These are phyloP conservation scores for Metridium senile DNA, from an alignment of 92 coral and sea anemone genomes.

Conservation along the genomic window DNA sequence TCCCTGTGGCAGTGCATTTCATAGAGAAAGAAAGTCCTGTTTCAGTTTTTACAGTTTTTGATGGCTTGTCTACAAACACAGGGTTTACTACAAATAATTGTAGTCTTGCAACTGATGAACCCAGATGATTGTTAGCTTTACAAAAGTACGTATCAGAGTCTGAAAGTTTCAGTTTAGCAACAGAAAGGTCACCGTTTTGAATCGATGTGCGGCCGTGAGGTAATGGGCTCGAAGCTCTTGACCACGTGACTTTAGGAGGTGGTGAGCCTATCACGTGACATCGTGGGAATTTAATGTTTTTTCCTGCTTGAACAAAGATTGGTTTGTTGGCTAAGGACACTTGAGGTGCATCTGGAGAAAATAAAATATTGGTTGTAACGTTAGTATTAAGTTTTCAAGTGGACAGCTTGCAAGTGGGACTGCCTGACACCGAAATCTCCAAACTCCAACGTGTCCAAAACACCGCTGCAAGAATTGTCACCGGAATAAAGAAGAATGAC, in stretches of 20 bases:
- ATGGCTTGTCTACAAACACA: slow-evolving; percentile 36
- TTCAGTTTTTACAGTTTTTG: not conserved
- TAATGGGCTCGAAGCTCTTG: slow-evolving; percentile 46
- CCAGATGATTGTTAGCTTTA: slow-evolving; percentile 41
- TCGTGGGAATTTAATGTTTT: slow-evolving; percentile 47
- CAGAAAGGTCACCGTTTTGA: slow-evolving; percentile 9
- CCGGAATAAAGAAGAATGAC: too few species aligned
- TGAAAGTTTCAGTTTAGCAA: slow-evolving; percentile 1
- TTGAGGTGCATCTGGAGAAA: slow-evolving; percentile 44
- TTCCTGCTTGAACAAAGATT: slow-evolving; percentile 39
- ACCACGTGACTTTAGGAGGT: slow-evolving; percentile 59
- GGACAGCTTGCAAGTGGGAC: too few species aligned
- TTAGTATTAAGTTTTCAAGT: not conserved
- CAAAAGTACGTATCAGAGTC: slow-evolving; percentile 52
- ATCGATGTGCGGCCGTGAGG: slow-evolving; percentile 24
- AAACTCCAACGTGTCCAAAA: too few species aligned
- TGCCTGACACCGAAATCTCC: too few species aligned
- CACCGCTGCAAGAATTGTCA: too few species aligned
- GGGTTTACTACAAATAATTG: slow-evolving; percentile 39
- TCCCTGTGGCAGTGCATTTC: slow-evolving; percentile 17
- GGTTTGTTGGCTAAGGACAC: slow-evolving; percentile 44
- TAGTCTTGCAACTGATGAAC: slow-evolving; percentile 15
- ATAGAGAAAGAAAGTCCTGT: slow-evolving; percentile 4
- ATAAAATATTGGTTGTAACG: not conserved
- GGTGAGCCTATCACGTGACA: slow-evolving; percentile 70